Base-by-base conservation (phyloP, 2,113 vertebrate species). In the Acrocephalus kingi region DNA sequence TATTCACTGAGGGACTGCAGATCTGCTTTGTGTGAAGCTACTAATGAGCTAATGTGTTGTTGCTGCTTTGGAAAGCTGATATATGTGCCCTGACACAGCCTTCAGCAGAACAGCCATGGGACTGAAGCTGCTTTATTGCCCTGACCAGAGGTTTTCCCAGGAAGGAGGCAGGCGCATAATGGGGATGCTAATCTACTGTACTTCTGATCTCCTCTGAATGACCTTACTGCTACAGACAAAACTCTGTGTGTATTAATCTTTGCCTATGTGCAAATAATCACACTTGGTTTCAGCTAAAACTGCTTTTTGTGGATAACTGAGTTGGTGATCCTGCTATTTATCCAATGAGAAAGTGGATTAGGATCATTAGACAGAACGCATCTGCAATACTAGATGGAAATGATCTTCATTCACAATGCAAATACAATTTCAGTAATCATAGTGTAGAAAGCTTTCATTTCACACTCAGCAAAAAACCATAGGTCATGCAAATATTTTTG, bases 201-300 rank as follows among this genome's bases (percentile, higher is more conserved):
- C 79, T 90, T 68, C 85, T 88, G 82, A 93, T 95, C 85, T 83
- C n/a, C 54, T 35, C 51, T 90, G 75, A 94, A 94, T 62, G 82
- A 89, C 72, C 89, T 92, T 49, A 76, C 46, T 95, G 66, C 92
- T 79, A 33, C 10, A 74, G 82, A 83, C 92, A 95, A 83, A 82
- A 74, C 80, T 46, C 75, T 48, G 31, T 55, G 56, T n/a, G 39
- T 76, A 41, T 86, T 92, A 83, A 66, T 92, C 71, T 82, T 77
- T 90, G 66, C n/a, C n/a, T 63, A 27, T 88, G 55, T 27, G 59
- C 59, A 76, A 82, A 85, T 46, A 82, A 85, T 46, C 83, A 61
- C 4, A 13, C 71, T 85, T 74, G 46, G 59, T 59, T 90, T 87
- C 78, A 84, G 74, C 54, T 78, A 43, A 82, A 85, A 80, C 51